Base-by-base conservation (phyloP, 1,140 invertebrate genomes). In the Kradibia gibbosae region DNA sequence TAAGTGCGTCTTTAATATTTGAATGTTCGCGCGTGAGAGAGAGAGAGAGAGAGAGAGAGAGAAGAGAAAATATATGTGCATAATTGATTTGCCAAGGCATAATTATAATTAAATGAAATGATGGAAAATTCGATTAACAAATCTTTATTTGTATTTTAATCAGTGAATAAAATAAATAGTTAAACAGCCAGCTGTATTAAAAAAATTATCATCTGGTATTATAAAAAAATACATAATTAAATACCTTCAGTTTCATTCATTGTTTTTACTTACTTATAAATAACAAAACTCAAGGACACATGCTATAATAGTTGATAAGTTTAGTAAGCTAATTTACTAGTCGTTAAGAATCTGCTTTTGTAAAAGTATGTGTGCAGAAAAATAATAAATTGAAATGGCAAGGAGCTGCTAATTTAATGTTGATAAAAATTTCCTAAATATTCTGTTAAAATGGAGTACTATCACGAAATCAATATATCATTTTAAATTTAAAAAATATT, bases 111-210 rank as follows among this genome's bases (percentile, higher is more conserved):
- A 62, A 57, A 34, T 60, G 20, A 48, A 42, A n/a, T n/a, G n/a
- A n/a, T n/a, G n/a, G n/a, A 65, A 48, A 28, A 60, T 45, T 60
- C 50, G 25, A 8, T 72, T 53, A 50, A 55, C 36, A 77, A 78
- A 74, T 77, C n/a, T 82, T 82, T 78, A 76, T 81, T 81, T 73
- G 3, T 71, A n/a, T 75, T 10, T 77, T 60, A 53, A 60, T 34
- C 70, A 65, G 55, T 82, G 72, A 60, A 13, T 71, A 36, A 53
- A 62, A 81, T 34, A 74, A 82, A 81, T 77, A 81, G 82, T 50
- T 77, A 34, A 80, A 80, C 82, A 84, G 84, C 80, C 82, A 80
- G 80, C 78, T 83, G 77, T 80, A 31, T 75, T 83, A 82, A 62
- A 79, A 78, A 80, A 67, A 53, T 39, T 20, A 55, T 76, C n/a